These are phyloP conservation scores for Ernsta delagoae DNA, from an alignment of 2,888 invertebrate species.

Conservation along the genomic window DNA sequence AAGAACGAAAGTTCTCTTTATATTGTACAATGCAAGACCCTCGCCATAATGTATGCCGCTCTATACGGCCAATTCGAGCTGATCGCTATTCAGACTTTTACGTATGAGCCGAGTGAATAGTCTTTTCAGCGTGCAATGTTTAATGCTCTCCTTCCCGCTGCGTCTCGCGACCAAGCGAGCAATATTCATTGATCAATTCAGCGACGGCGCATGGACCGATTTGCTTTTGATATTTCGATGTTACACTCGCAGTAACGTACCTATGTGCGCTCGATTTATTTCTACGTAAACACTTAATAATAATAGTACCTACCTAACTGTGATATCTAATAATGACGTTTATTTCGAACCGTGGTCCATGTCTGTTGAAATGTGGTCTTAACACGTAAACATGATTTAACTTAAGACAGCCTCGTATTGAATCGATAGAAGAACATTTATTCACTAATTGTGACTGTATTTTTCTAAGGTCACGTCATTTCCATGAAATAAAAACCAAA, in stretches of 20 bases:
- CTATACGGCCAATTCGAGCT: constrained; percentile 34
- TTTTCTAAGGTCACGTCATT: no score
- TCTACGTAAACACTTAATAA: background rate
- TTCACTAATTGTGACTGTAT: no score
- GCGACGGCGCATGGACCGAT: constrained; percentile 1
- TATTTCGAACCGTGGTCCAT: no score
- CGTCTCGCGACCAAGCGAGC: constrained; percentile 47
- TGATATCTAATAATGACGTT: no score
- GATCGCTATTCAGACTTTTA: constrained; percentile 46
- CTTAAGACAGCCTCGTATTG: no score
- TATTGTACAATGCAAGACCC: constrained; percentile 7
- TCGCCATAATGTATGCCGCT: constrained; percentile 19
- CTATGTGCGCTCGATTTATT: background rate
- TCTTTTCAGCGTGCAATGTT: constrained; percentile 54
- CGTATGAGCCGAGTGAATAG: constrained; percentile 51
- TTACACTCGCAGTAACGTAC: background rate
- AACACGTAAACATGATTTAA: no score
- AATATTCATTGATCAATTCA: constrained; percentile 47
- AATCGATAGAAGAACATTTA: no score
- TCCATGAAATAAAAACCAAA: no score
- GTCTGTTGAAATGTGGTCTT: no score
- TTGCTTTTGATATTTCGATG: constrained; percentile 2
- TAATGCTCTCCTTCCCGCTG: constrained; percentile 42
- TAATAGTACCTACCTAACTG: no score
- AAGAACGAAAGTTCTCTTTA: background rate